These are phyloP conservation scores for Megathymus violae DNA, from an alignment of 1,140 invertebrate genomes.

Conservation along the genomic window DNA sequence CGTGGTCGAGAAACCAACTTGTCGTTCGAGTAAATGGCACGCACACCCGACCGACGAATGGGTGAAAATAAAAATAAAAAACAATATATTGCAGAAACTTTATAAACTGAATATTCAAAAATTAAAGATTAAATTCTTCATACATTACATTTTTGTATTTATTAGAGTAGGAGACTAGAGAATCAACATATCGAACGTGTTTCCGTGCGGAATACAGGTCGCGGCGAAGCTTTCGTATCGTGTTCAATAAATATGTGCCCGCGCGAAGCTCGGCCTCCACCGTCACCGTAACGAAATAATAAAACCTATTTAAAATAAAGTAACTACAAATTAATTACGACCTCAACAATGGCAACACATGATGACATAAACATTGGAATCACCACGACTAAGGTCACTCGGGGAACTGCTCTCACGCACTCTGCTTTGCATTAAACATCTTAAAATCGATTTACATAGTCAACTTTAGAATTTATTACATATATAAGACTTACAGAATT, in stretches of 20 bases:
- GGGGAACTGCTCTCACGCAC: no score
- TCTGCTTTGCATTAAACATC: conserved; percentile 64
- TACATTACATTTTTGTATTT: conserved; percentile 79
- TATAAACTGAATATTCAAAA: conserved; percentile 81
- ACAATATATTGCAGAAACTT: conserved; percentile 73
- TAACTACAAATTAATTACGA: conserved; percentile 59
- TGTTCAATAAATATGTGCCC: conserved; percentile 50
- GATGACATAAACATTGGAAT: conserved; percentile 70
- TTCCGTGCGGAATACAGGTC: conserved; percentile 48
- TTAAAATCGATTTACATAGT: conserved; percentile 38
- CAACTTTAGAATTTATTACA: conserved; percentile 15
- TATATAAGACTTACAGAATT: conserved; percentile 13
- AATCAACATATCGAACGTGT: conserved; percentile 75
- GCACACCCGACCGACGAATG: no score
- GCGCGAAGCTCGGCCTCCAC: no score
- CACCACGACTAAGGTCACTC: no score
- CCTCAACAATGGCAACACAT: conserved; percentile 80
- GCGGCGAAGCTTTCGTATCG: conserved; percentile 52
- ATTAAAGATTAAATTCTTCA: conserved; percentile 71
- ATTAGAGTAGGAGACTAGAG: conserved; percentile 81
- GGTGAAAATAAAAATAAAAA: conserved; percentile 53
- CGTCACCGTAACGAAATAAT: conserved; percentile 17
- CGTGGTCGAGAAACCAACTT: no score
- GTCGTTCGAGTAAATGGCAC: no score
- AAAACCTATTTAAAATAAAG: conserved; percentile 14